Base-by-base conservation (phyloP, 2,888 invertebrate genomes). In the Phortica okadai region DNA sequence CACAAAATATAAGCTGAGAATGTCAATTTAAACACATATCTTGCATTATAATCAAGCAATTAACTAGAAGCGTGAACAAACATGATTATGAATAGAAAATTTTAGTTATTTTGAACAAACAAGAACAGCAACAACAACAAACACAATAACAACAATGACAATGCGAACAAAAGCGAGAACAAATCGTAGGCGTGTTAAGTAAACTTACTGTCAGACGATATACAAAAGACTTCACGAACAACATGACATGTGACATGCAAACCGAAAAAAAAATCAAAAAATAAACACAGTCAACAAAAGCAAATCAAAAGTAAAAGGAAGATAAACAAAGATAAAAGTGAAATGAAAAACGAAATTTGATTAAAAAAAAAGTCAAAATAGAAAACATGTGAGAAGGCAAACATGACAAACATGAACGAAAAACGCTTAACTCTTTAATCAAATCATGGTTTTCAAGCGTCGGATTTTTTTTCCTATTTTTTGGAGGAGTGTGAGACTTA, bases 341-440 rank as follows among this genome's bases (percentile, higher is more conserved):
- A 33, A 33, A 33, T 33, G 33, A 5, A 33, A 33, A 33, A 33
- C 33, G 33, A 33, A 33, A 33, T 33, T 33, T 33, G 33, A 33
- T 33, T 33, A 33, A 33, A 33, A 33, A 33, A 33, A 75, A 79
- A 76, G 82, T 62, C 74, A 70, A 73, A 50, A 77, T 77, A 80
- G 81, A 81, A 77, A 84, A 84, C 67, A 77, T 33, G 33, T 33
- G 33, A 33, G 33, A 33, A 33, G 4, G 4, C 33, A 77, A 73
- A 64, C 80, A 50, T 73, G 76, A 75, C 73, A 75, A 80, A 80
- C 76, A 76, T 76, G 66, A 73, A 54, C 58, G 72, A 33, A 73
- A 79, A 77, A 82, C 83, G 79, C 84, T 86, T 82, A 86, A 85
- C 84, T 88, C 88, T 88, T 85, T 88, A 86, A 84, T 88, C 84